Percentiles rank a stretch among this genome's conserved stretches.
These are phyloP conservation scores for Cerastis leucographa DNA, from an alignment of 2,888 invertebrate genomes.

Conservation along the genomic window DNA sequence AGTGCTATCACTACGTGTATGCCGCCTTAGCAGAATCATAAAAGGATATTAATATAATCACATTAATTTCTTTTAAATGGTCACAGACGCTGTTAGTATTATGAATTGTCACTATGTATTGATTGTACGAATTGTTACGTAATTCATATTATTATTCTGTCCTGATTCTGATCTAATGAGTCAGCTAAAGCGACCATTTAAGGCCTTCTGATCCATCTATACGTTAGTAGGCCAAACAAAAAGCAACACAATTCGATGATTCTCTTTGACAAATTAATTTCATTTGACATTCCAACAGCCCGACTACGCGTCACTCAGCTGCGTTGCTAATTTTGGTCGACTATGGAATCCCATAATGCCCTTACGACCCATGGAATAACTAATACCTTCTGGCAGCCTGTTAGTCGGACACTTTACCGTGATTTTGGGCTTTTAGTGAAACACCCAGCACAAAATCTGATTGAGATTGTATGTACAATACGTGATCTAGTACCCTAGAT, in stretches of 20 bases:
- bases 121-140: too few relatives aligned
- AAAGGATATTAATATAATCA: too few relatives aligned
- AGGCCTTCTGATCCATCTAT: not conserved
- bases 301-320: not conserved
- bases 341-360: not conserved
- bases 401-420: constrained; percentile 4
- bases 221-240: not conserved
- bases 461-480: not conserved
- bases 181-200: too few relatives aligned
- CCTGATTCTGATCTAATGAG: too few relatives aligned
- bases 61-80: too few relatives aligned
- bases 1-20: not conserved
- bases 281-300: not conserved
- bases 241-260: constrained; percentile 8
- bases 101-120: too few relatives aligned
- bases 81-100: too few relatives aligned
- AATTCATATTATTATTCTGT: too few relatives aligned
- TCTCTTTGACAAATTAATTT: constrained; percentile 23
- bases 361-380: constrained; percentile 22
- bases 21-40: too few relatives aligned
- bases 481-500: not conserved
- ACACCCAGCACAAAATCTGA: not conserved
- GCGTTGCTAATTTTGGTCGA: constrained; percentile 1
- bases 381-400: not conserved
- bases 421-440: not conserved